Evolutionary conservation across 2,888 invertebrate genomes (phyloP), one percentile per base, ranked within the genome.

Genomic region (Agrotis exclamationis): DNA sequence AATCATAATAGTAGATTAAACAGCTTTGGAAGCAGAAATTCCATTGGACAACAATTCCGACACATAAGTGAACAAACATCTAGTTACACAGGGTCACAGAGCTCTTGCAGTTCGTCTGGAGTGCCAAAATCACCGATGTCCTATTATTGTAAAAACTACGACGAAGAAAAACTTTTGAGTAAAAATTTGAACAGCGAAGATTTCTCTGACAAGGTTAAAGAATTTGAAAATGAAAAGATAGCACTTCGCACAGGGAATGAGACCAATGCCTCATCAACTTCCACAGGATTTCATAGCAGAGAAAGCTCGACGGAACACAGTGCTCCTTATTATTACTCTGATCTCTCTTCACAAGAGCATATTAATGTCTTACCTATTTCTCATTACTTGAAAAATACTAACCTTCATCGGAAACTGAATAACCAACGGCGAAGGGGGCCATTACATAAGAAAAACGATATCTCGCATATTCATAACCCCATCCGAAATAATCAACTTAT

Each of bases 281-380:
- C 93, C 28, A 96, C 96, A 28, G 96, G 96, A 4, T 94, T 96
- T 82, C 97, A 97, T 80, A 97, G 97, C 84, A 96, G 97, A 72
- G 97, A 97, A 86, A 97, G 97, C 86, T 97, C 97, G 79, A 96
- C 96, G 22, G 97, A 97, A 80, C 97, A 97, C 76, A 97, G 97
- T 68, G 98, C 98, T 47, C 98, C 98, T 0, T 98, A 98, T 88
- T 98, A 98, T 88, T 98, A 98, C 90, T 98, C 98, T 0, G 98
- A 99, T 91, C 95, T 97, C 63, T 97, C 96, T 83, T 94, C 96
- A 4, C 96, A 96, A 85, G 96, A 96, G 79, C 95, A 96, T 81
- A 94, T 96, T 72, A 96, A 96, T 83, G 85, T 95, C 66, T 81
- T 95, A 59, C 93, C 94, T 66, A 93, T 94, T 66, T 94, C 95